phyloP scores from a whole-genome alignment of 2,888 invertebrate genomes.

The Temnothorax rugatulus region DNA sequence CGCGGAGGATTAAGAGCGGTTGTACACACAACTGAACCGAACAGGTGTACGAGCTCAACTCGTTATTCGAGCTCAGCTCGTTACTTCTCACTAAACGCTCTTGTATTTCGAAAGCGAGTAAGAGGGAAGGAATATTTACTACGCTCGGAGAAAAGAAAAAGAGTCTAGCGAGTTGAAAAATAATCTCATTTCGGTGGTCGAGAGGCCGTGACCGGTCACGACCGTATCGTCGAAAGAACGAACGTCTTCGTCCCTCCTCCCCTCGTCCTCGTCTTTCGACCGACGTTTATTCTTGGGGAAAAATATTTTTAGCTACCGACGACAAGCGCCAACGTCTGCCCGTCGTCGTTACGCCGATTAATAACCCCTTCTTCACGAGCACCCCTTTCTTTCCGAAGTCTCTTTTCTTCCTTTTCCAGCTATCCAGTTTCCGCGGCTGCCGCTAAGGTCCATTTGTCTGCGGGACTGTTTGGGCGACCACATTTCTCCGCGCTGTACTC shows the following conservation, averaged over 20 bases:
- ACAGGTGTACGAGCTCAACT: slow-evolving; percentile 15
- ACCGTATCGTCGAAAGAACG: slow-evolving; percentile 12
- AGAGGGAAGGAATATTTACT: neutral
- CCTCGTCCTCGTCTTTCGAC: slow-evolving; percentile 16
- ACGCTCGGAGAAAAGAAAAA: neutral
- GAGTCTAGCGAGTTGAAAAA: slow-evolving; percentile 46
- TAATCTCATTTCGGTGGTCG: slow-evolving; percentile 63
- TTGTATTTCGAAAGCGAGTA: slow-evolving; percentile 1
- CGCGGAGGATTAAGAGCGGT: neutral
- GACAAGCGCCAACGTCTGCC: slow-evolving; percentile 56
- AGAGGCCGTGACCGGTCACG: slow-evolving; percentile 45
- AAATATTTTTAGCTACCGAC: slow-evolving; percentile 73
- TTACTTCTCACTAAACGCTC: slow-evolving; percentile 29
- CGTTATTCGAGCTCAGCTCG: slow-evolving; percentile 21
- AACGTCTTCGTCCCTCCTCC: neutral
- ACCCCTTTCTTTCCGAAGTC: neutral
- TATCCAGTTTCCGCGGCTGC: neutral
- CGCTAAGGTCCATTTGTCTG: slow-evolving; percentile 30
- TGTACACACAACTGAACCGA: slow-evolving; percentile 4
- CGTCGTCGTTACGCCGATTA: slow-evolving; percentile 69
- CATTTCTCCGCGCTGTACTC: slow-evolving; percentile 31
- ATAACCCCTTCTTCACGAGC: slow-evolving; percentile 63
- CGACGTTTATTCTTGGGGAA: slow-evolving; percentile 66
- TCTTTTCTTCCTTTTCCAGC: neutral
- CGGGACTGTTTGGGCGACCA: slow-evolving; percentile 14